Evolutionary conservation across 2,888 invertebrate species (phyloP).

Genomic region (Meiosimyza decipiens): DNA sequence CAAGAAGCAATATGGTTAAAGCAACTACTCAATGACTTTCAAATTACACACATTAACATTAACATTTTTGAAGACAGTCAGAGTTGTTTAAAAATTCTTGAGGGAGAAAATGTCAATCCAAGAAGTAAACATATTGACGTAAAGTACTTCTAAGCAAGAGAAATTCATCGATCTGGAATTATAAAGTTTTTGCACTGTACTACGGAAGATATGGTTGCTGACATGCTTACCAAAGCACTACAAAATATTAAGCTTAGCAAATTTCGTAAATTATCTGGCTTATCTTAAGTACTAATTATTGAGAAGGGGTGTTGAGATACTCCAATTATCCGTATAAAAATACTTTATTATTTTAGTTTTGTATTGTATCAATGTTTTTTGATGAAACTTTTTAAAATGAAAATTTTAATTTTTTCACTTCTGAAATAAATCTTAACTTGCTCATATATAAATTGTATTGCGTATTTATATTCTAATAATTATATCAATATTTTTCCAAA

Average conservation of each 20-base stretch:
- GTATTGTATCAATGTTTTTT: no score
- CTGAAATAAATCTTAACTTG: no score
- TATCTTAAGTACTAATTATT: no score
- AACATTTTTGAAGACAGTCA: background rate
- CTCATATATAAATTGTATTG: no score
- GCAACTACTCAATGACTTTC: background rate
- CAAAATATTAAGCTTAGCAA: slow-evolving; percentile 21
- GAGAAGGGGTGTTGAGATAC: background rate
- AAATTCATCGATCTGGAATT: no score
- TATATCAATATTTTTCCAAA: no score
- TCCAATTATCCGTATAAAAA: no score
- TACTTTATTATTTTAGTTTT: no score
- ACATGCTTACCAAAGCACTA: slow-evolving; percentile 29
- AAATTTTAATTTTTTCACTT: no score
- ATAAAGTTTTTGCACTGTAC: no score
- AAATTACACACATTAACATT: background rate
- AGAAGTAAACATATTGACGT: slow-evolving; percentile 34
- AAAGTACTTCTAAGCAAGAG: slow-evolving; percentile 15
- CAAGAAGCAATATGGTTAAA: slow-evolving; percentile 6
- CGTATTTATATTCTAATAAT: no score
- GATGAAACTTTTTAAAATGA: no score
- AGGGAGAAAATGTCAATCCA: background rate
- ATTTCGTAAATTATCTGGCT: slow-evolving; percentile 10
- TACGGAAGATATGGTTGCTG: background rate
- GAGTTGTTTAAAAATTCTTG: background rate